Base-by-base conservation (phyloP, 1,140 invertebrate genomes). In the Aleiodes sp. region DNA sequence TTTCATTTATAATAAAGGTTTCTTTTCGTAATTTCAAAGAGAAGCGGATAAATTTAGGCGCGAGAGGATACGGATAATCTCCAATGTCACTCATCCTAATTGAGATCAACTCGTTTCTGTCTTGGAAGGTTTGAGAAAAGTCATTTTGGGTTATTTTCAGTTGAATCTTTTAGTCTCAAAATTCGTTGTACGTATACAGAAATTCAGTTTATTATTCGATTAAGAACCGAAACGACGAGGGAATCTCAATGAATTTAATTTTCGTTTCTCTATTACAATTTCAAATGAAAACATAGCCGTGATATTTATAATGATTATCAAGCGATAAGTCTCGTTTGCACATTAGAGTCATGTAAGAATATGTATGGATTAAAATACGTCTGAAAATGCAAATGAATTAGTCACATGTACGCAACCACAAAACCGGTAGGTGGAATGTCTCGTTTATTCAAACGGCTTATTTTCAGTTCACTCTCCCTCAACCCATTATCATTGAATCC, bases 391-490 rank as follows among this genome's bases (percentile, higher is more conserved):
- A 41, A 63, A 63, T 63, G 24, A 63, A 43, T 43, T 39, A 43
- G 24, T 62, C 35, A 62, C 57, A 60, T 62, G 31, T 62, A 39
- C 59, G 59, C 59, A 62, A 62, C 31, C 59, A n/a, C n/a, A 21
- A 35, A 43, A 63, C 37, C 61, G 37, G 61, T 63, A 63, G 61
- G 33, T 63, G 37, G 37, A 63, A 63, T 63, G 35, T 63, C 35
- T 63, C 35, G 37, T 26, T 43, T 39, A 39, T 63, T 43, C 29
- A 39, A 37, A 62, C 21, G 19, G 21, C 21, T 43, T 24, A 19
- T 62, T 35, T 39, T 33, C 37, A 2, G 10, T 9, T 33, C 19
- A 19, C 60, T 37, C 33, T 60, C 12, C 19, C 8, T 19, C 46
- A 56, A 56, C 26, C 21, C 16, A 63, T 39, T 63, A 63, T 63